Evolutionary conservation across 1,140 invertebrate species (phyloP).

Genomic region (Eriocheir sinensis): DNA sequence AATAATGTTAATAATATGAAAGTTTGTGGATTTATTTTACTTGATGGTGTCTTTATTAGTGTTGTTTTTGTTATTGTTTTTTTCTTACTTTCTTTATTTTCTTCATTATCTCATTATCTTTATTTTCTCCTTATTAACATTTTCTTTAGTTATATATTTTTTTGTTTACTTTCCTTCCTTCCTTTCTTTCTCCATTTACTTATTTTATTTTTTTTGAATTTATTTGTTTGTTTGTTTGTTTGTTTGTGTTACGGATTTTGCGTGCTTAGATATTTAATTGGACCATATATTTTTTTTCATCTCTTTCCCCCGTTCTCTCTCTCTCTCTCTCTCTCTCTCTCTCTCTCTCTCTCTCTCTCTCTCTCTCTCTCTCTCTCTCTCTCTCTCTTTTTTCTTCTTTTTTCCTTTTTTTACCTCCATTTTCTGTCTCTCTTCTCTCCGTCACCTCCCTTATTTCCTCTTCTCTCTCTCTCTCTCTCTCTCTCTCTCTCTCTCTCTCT

Average conservation of each 20-base stretch:
- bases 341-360: neutral
- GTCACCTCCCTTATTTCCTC: neutral
- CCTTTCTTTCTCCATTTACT: too few relatives aligned
- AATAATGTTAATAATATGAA: too few relatives aligned
- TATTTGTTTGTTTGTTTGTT: neutral
- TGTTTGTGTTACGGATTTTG: too few relatives aligned
- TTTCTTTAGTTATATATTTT: neutral
- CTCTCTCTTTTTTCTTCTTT: too few relatives aligned
- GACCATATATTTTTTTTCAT: neutral
- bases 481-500: neutral
- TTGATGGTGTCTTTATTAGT: too few relatives aligned
- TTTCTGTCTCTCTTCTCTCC: neutral
- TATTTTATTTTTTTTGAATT: neutral
- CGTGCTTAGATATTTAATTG: neutral
- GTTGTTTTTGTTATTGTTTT: neutral
- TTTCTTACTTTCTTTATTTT: neutral
- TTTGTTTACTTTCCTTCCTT: neutral
- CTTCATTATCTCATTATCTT: neutral
- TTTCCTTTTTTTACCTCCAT: neutral
- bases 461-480: too few relatives aligned
- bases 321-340: neutral
- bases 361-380: too few relatives aligned
- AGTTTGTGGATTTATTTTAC: too few relatives aligned
- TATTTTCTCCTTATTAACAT: neutral
- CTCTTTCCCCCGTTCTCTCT: neutral